Evolutionary conservation across 2,797 vertebrate genomes (phyloP).

Genomic region (Chelmon rostratus): DNA sequence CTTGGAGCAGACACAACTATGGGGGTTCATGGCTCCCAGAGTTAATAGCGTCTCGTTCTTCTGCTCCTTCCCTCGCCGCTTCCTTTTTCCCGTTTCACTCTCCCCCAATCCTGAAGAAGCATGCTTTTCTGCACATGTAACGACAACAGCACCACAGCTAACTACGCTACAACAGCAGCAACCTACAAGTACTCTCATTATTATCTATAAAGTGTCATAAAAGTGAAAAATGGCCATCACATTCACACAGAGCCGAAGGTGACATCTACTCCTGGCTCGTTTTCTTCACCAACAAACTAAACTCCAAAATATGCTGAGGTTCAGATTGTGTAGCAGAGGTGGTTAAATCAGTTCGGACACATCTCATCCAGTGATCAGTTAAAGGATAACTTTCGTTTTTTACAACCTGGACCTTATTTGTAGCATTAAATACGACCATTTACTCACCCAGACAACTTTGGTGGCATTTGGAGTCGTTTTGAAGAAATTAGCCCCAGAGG

Average conservation of each 20-base stretch:
- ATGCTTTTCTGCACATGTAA: slow-evolving; percentile 34
- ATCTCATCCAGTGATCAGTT: too few species aligned
- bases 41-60: slow-evolving; percentile 51
- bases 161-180: too few species aligned
- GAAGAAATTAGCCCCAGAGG: too few species aligned
- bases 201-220: slow-evolving; percentile 7
- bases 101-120: background rate
- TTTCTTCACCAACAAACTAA: background rate
- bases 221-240: background rate
- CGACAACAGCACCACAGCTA: background rate
- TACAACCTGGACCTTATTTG: too few species aligned
- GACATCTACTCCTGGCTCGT: background rate
- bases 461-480: too few species aligned
- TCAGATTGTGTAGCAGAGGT: background rate
- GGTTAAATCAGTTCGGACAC: background rate
- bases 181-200: background rate
- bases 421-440: too few species aligned
- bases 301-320: background rate
- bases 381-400: too few species aligned
- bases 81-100: slow-evolving; percentile 20
- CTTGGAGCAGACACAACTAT: slow-evolving; percentile 69
- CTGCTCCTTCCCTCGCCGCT: slow-evolving; percentile 9
- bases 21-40: slow-evolving; percentile 53
- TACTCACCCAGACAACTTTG: too few species aligned
- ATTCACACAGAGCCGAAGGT: background rate